phyloP scores from a whole-genome alignment of 1,140 invertebrate species.

The Philaenus spumarius region DNA sequence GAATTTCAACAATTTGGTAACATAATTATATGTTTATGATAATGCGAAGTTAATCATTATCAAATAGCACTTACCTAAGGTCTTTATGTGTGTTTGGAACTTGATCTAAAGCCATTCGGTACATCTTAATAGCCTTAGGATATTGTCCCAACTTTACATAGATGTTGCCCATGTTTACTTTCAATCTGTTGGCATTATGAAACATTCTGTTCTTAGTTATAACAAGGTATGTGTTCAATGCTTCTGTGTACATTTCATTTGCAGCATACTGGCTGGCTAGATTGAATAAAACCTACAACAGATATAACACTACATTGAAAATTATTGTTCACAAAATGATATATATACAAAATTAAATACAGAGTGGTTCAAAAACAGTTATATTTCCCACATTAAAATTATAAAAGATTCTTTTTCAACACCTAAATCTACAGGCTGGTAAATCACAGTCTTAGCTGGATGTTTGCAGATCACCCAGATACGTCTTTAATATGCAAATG shows the following conservation, averaged over 20 bases:
- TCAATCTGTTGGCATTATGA: slow-evolving; percentile 81
- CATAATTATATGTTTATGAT: not conserved
- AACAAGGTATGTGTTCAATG: slow-evolving; percentile 89
- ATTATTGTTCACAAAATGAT: too few relatives aligned
- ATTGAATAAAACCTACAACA: slow-evolving; percentile 83
- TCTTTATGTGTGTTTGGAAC: slow-evolving; percentile 88
- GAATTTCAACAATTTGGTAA: too few relatives aligned
- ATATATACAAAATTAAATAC: too few relatives aligned
- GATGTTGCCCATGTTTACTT: slow-evolving; percentile 98
- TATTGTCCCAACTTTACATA: slow-evolving; percentile 93
- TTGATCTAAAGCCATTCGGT: slow-evolving; percentile 94
- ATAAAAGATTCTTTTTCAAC: too few relatives aligned
- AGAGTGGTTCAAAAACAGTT: too few relatives aligned
- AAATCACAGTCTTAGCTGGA: too few relatives aligned
- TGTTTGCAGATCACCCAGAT: too few relatives aligned
- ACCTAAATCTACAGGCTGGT: too few relatives aligned
- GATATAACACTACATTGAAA: too few relatives aligned
- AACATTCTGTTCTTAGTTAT: slow-evolving; percentile 82
- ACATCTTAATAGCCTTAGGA: slow-evolving; percentile 94
- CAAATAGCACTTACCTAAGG: slow-evolving; percentile 54
- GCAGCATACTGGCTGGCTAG: slow-evolving; percentile 87
- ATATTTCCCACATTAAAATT: too few relatives aligned
- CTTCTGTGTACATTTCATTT: slow-evolving; percentile 93
- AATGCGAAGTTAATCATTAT: not conserved
- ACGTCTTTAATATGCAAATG: too few relatives aligned